Base-by-base conservation (phyloP, 2,797 vertebrate genomes). In the Neosilurus mollespiculum region DNA sequence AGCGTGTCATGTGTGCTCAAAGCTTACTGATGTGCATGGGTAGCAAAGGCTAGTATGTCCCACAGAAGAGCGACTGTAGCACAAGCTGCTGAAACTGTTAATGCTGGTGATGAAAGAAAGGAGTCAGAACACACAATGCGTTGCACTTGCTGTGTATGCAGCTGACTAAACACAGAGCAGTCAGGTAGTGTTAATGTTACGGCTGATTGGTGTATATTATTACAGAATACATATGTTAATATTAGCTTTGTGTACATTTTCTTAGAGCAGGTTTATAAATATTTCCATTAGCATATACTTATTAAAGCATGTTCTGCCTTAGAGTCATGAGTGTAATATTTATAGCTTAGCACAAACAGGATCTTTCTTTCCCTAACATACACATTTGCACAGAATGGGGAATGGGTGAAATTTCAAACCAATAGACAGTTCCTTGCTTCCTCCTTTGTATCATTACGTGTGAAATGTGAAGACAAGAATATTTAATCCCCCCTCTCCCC, bases 371-470 rank as follows among this genome's bases (percentile, higher is more conserved):
- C 65, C 54, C 53, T 5, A 54, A 15, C 62, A 76, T 20, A 2
- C 18, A 22, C 58, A 66, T 61, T 61, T 54, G 65, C 22, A 56
- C 62, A 71, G 62, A 24, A 66, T 51, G 71, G 66, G 49, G 61
- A 16, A 16, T 18, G 64, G 69, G 65, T 85, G 82, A 82, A 70
- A 83, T 61, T 77, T 85, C 78, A 76, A 65, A 56, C 18, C 53
- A 59, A 24, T 65, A 53, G 34, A 75, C 61, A 54, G 37, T 69
- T 83, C 43, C 65, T 15, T 81, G 26, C 43, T 80, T 66, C n/a
- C n/a, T 30, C 2, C 10, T 67, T 83, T 43, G 43, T 82, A 61
- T 81, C 54, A 78, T 84, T 24, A 77, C 69, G 64, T 76, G 75
- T 58, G 16, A 78, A 43, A 77, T 81, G 73, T 80, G 76, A 87